phyloP scores from a whole-genome alignment of 2,797 vertebrate genomes.

The Lateolabrax maculatus region DNA sequence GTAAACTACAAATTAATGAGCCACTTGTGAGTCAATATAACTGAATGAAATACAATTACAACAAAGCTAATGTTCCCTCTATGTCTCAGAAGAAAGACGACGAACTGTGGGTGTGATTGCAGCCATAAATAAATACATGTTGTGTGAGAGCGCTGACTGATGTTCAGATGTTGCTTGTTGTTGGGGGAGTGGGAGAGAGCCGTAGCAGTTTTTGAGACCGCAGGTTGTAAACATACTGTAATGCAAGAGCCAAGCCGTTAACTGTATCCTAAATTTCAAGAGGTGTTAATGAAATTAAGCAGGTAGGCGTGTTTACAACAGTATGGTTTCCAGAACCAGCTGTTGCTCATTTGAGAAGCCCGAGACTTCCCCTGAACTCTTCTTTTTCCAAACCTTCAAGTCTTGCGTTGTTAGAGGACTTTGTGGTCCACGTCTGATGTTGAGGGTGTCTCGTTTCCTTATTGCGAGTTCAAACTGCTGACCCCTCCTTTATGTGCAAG shows the following conservation, averaged over 20 bases:
- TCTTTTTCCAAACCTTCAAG: slow-evolving; percentile 39
- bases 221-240: slow-evolving; percentile 58
- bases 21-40: neutral
- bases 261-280: slow-evolving; percentile 58
- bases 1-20: neutral
- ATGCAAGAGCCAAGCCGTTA: slow-evolving; percentile 57
- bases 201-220: slow-evolving; percentile 38
- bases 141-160: slow-evolving; percentile 29
- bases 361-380: slow-evolving; percentile 30
- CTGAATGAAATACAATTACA: neutral
- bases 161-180: slow-evolving; percentile 30
- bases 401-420: slow-evolving; percentile 49
- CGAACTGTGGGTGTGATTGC: slow-evolving; percentile 2
- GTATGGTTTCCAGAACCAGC: slow-evolving; percentile 51
- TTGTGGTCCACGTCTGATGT: slow-evolving; percentile 38
- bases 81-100: slow-evolving; percentile 20
- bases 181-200: slow-evolving; percentile 9
- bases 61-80: neutral
- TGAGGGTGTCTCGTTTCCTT: slow-evolving; percentile 33
- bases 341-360: slow-evolving; percentile 54
- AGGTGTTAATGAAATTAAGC: slow-evolving; percentile 75
- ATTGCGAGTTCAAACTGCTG: slow-evolving; percentile 28
- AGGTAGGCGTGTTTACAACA: slow-evolving; percentile 55
- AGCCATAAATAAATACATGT: slow-evolving; percentile 28
- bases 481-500: slow-evolving; percentile 23